These are phyloP conservation scores for human DNA, from an alignment of 2,113 vertebrate genomes.

Conservation along the genomic window GRCh38 chr2:143987501-143988000, in stretches of 20 bases:
- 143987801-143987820: background rate
- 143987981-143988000: background rate
- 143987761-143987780: background rate
- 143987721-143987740: background rate
- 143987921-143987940: background rate
- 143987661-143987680: background rate
- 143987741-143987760: background rate
- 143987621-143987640: constrained; percentile 49
- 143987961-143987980: background rate
- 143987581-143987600: constrained; percentile 29
- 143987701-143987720: background rate
- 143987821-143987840: background rate
- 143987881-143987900: accelerated
- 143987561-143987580: constrained; percentile 40
- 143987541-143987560: constrained; percentile 42
- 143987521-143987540: constrained; percentile 40
- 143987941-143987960: background rate
- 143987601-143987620: constrained; percentile 52
- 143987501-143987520: constrained; percentile 46
- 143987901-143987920: background rate
- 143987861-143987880: background rate
- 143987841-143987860: background rate
- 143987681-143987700: background rate
- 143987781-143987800: background rate
- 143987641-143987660: background rate